Conservation (phyloP, 2,888 invertebrate species). For the Sphecodes monilicornis region DNA sequence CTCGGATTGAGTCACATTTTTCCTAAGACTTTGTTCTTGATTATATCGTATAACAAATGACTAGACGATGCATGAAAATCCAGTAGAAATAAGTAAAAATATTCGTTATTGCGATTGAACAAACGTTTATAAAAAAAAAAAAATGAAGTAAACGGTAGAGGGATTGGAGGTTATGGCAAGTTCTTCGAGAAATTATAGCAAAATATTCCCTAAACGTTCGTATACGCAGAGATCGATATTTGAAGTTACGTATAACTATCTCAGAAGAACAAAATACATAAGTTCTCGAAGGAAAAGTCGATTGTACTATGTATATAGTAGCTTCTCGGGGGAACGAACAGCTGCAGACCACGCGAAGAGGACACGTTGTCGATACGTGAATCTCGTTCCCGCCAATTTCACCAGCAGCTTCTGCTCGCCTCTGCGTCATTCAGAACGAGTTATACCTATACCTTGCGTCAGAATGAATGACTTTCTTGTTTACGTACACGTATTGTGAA, state of each 20-base stretch:
- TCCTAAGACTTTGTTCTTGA: not conserved
- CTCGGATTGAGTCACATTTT: not conserved
- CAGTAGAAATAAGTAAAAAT: not conserved
- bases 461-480: not conserved
- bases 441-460: not conserved
- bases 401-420: not conserved
- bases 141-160: not conserved
- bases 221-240: not conserved
- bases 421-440: not conserved
- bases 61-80: not conserved
- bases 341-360: slow-evolving; percentile 1
- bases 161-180: not conserved
- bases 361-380: slow-evolving; percentile 6
- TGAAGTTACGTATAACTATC: not conserved
- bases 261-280: not conserved
- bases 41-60: not conserved
- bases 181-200: too few species aligned
- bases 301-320: not conserved
- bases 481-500: not conserved
- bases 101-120: not conserved
- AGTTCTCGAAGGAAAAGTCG: not conserved
- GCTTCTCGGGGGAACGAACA: not conserved
- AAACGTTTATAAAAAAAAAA: not conserved
- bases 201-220: not conserved
- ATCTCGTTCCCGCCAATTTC: slow-evolving; percentile 7